Evolutionary conservation across 2,113 vertebrate species (phyloP), one percentile per base, ranked within the genome.

Genomic region (Scomber scombrus): DNA sequence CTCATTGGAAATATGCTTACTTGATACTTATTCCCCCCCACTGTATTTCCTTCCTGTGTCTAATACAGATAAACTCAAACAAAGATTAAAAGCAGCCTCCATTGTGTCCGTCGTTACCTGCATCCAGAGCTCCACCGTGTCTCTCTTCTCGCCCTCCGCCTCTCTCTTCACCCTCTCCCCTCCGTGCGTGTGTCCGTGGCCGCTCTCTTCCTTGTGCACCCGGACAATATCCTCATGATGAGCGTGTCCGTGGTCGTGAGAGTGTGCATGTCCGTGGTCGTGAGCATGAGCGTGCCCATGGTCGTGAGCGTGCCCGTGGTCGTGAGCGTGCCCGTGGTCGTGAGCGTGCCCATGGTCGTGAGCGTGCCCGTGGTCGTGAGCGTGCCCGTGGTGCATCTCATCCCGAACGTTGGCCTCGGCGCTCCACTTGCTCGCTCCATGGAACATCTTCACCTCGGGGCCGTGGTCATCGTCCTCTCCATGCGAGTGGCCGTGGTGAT

Each of bases 61-160:
- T 34, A 34, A 34, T 5, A 34, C 5, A 5, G 31, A 34, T 34
- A 34, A 7, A 7, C 31, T 7, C 31, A 34, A 7, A 34, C 31
- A 34, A 7, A 34, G n/a, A 34, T 40, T 40, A 40, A 40, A 40
- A 34, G 3, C 4, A 34, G 31, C 31, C 7, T 9, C 29, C 26
- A 12, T 34, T 26, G 11, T n/a, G 29, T 13, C 9, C 3, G 6
- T 2, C 34, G 0, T 15, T 15, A 31, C 97, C 93, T 98, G 96
- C 46, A 91, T 95, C 97, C 97, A 98, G 5, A 98, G 95, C 75
- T 95, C 95, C 86, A 96, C 43, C 34, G 78, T 71, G 89, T 95
- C 92, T 76, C 94, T 87, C 85, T 92, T 93, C 67, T 93, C 95
- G 60, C 76, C 63, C 12, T 46, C 85, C 0, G 46, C 34, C n/a